A percentile compares a stretch with the other conserved stretches of the same genome.
phyloP scores from a whole-genome alignment of 2,888 invertebrate genomes.

The Agriopis marginaria region DNA sequence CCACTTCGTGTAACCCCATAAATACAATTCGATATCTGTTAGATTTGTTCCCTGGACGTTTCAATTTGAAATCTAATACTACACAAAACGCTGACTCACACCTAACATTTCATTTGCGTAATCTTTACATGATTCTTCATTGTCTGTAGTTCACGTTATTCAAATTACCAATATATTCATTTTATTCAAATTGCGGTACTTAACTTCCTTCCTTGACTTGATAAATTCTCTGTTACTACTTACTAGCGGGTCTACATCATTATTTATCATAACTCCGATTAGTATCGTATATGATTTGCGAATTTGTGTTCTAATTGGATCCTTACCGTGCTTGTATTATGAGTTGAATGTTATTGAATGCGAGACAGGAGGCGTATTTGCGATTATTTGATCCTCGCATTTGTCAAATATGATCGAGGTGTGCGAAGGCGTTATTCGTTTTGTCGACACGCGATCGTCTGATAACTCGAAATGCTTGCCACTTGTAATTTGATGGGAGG shows the following conservation, averaged over 20 bases:
- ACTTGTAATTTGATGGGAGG: conserved; percentile 78
- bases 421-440: conserved; percentile 75
- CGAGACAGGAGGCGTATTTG: conserved; percentile 55
- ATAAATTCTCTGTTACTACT: conserved; percentile 58
- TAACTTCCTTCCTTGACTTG: conserved; percentile 57
- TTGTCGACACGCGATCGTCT: conserved; percentile 76
- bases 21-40: conserved; percentile 68
- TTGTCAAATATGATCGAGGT: conserved; percentile 76
- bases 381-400: conserved; percentile 72
- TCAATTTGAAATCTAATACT: conserved; percentile 76
- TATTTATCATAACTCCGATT: conserved; percentile 64
- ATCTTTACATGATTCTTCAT: conserved; percentile 54
- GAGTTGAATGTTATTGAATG: conserved; percentile 52
- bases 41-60: conserved; percentile 69
- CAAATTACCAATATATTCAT: conserved; percentile 41
- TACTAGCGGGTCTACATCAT: conserved; percentile 59
- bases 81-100: conserved; percentile 72
- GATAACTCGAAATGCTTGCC: conserved; percentile 70
- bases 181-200: conserved; percentile 48
- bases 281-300: conserved; percentile 57
- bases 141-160: conserved; percentile 48
- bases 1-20: conserved; percentile 70
- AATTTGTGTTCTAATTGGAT: conserved; percentile 47
- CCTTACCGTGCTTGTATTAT: conserved; percentile 52
- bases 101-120: conserved; percentile 67